A percentile compares a stretch with the other conserved stretches of the same genome.
Evolutionary conservation across 2,113 vertebrate genomes (phyloP).

Genomic region (Salvelinus sp.): DNA sequence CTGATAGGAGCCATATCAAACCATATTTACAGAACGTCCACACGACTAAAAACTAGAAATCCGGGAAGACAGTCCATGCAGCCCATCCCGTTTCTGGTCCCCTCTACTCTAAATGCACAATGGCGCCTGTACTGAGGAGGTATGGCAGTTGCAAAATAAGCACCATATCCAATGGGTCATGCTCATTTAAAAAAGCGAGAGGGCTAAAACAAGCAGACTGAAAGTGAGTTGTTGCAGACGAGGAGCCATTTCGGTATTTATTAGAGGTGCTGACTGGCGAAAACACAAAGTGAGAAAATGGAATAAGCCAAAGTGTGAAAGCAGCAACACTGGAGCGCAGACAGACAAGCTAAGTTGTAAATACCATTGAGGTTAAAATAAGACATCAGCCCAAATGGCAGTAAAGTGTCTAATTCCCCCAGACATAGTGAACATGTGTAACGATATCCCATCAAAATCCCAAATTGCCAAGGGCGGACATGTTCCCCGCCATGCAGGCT

Average conservation of each 20-base stretch:
- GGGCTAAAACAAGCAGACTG: slow-evolving; percentile 69
- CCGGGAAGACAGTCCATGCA: slow-evolving; percentile 9
- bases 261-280: slow-evolving; percentile 56
- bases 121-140: slow-evolving; percentile 55
- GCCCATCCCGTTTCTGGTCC: slow-evolving; percentile 24
- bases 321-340: slow-evolving; percentile 55
- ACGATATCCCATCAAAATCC: slow-evolving; percentile 57
- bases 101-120: slow-evolving; percentile 55
- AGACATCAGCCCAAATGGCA: slow-evolving; percentile 49
- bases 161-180: slow-evolving; percentile 76
- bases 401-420: slow-evolving; percentile 48
- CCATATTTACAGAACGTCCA: slow-evolving; percentile 45
- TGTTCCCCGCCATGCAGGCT: slow-evolving; percentile 20
- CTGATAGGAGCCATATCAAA: slow-evolving; percentile 49
- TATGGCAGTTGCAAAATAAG: slow-evolving; percentile 64
- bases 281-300: slow-evolving; percentile 68
- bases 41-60: slow-evolving; percentile 43
- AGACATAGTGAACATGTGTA: slow-evolving; percentile 68
- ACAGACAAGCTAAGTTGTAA: slow-evolving; percentile 68
- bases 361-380: slow-evolving; percentile 43
- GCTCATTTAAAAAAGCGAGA: slow-evolving; percentile 66
- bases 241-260: slow-evolving; percentile 66
- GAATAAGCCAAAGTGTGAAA: slow-evolving; percentile 24
- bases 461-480: slow-evolving; percentile 49
- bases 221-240: slow-evolving; percentile 62